phyloP scores from a whole-genome alignment of 2,888 invertebrate genomes.

The Pteria penguin region DNA sequence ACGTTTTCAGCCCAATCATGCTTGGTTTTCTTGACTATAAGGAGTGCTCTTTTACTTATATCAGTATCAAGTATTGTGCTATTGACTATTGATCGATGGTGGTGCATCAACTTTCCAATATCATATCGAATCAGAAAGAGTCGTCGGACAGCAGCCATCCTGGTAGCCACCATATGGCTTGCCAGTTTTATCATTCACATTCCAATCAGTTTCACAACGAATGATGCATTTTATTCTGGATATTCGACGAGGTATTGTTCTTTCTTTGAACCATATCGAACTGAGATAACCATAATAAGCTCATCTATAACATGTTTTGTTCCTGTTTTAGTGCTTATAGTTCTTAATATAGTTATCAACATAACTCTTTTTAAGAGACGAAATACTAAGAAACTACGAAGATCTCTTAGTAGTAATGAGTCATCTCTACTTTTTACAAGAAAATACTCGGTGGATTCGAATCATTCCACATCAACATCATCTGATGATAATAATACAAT shows the following conservation, averaged over 20 bases:
- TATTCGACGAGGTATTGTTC: conserved; percentile 35
- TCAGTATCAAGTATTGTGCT: conserved; percentile 71
- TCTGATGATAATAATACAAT: neutral
- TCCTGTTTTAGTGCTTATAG: conserved; percentile 61
- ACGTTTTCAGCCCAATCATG: conserved; percentile 52
- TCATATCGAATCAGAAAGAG: conserved; percentile 68
- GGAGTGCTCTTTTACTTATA: conserved; percentile 64
- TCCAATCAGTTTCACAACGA: conserved; percentile 39
- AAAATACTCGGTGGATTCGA: conserved; percentile 61
- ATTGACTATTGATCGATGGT: conserved; percentile 71
- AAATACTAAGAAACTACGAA: conserved; percentile 69
- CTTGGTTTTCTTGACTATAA: conserved; percentile 56
- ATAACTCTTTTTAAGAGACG: conserved; percentile 65
- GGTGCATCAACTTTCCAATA: conserved; percentile 73
- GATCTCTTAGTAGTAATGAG: conserved; percentile 68
- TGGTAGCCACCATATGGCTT: conserved; percentile 61
- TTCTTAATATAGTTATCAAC: conserved; percentile 68
- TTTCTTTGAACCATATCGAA: conserved; percentile 59
- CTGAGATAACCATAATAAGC: conserved; percentile 54
- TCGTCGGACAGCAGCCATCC: conserved; percentile 56
- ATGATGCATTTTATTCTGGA: neutral
- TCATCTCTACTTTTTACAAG: conserved; percentile 58
- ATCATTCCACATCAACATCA: conserved; percentile 14
- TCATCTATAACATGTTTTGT: conserved; percentile 61
- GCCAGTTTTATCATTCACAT: conserved; percentile 63